Evolutionary conservation across 2,797 vertebrate species (phyloP), one percentile per base, ranked within the genome.

Genomic region (Amblyraja radiata): DNA sequence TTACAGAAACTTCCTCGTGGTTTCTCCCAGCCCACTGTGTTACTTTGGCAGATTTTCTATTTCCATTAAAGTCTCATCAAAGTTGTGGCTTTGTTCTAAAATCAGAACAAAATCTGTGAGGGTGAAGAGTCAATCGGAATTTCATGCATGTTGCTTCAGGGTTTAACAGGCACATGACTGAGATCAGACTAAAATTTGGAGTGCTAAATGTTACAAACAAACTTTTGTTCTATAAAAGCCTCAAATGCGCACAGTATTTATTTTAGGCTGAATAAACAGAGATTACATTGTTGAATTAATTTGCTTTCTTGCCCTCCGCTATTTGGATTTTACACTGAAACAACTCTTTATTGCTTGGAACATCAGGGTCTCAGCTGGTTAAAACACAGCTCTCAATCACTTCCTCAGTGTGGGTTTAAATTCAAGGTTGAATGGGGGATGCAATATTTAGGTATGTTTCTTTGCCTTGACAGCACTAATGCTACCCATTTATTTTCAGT

Each of bases 131-230:
- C 63, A 4, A 46, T 58, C 13, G 90, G 13, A 91, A 91, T 54
- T 28, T 2, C 5, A n/a, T 76, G 7, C 13, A 54, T 73, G 36
- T 14, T 54, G 90, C 39, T 92, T 76, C 71, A 58, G n/a, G n/a
- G 14, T 68, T 88, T 68, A 68, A 61, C 83, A 86, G 88, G 11
- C 39, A 76, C 21, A 76, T 54, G 71, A 54, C 3, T 54, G 23
- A 74, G 71, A 91, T 73, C 68, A 76, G 68, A 46, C 88, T 91
- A 92, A 92, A 74, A 76, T 76, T 92, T 58, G 39, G 73, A n/a
- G 23, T 39, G 21, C n/a, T 16, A n/a, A 92, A 92, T 23, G 4
- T 54, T 54, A 76, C 39, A 58, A 46, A 71, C 73, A 32, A 76
- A 54, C 46, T 9, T 92, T 54, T 76, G 90, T 76, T 92, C 11